Conservation (phyloP, 2,113 vertebrate genomes). For the Lamprologus speciosus region DNA sequence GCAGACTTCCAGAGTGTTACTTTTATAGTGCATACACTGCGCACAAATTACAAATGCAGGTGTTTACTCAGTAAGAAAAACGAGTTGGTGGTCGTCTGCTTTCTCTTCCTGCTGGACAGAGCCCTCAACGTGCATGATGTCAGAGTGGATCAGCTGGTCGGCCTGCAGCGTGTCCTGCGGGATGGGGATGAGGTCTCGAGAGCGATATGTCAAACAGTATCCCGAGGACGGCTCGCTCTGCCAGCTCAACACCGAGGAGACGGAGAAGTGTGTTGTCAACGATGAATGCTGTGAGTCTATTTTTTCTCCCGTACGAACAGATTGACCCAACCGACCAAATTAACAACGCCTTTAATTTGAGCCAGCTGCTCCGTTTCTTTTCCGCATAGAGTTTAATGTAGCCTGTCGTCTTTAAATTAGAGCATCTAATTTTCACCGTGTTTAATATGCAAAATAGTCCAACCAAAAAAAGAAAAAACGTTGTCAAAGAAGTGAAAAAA, state of each 20-base stretch:
- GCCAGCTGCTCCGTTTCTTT: neutral
- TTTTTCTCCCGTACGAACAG: neutral
- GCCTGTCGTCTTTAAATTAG: neutral
- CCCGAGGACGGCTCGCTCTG: constrained; percentile 92
- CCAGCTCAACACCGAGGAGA: constrained; percentile 88
- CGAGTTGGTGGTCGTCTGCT: neutral
- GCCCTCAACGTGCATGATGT: constrained; percentile 94
- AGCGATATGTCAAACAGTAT: constrained; percentile 93
- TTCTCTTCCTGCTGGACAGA: constrained; percentile 61
- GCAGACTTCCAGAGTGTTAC: neutral
- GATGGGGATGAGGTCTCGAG: constrained; percentile 86
- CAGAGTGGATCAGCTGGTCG: constrained; percentile 98
- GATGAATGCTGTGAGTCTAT: constrained; percentile 84
- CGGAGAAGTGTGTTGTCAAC: constrained; percentile 90
- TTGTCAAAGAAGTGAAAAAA: neutral
- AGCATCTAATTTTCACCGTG: neutral
- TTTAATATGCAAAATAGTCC: neutral
- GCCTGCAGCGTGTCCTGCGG: constrained; percentile 91
- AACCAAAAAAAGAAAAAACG: neutral
- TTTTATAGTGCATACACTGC: neutral
- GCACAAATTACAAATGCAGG: neutral
- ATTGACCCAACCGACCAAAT: neutral
- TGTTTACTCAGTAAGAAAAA: neutral
- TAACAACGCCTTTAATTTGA: neutral
- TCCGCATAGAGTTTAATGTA: neutral